These are phyloP conservation scores for Xestia c-nigrum DNA, from an alignment of 2,888 invertebrate genomes.

Conservation along the genomic window DNA sequence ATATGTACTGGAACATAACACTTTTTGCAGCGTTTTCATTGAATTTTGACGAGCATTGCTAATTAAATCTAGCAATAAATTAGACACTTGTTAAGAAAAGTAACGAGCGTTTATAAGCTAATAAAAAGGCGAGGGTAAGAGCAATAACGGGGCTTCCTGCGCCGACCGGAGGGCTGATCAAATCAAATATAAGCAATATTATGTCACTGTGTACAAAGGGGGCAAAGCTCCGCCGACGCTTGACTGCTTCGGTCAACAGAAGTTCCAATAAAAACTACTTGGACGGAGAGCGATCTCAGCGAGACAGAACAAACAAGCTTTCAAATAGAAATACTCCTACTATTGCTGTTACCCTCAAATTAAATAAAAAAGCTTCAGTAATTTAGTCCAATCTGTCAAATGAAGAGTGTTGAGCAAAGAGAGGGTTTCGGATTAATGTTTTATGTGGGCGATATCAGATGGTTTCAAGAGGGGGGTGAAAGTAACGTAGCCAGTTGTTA, in stretches of 20 bases:
- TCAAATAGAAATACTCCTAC: conserved; percentile 77
- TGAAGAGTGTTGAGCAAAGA: conserved; percentile 90
- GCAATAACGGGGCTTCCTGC: conserved; percentile 75
- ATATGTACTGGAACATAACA: neutral
- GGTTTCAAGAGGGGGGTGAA: conserved; percentile 75
- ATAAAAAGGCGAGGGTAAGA: conserved; percentile 67
- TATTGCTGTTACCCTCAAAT: conserved; percentile 86
- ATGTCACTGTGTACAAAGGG: conserved; percentile 83
- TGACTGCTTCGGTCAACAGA: conserved; percentile 83
- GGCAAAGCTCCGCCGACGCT: conserved; percentile 74
- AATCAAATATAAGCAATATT: conserved; percentile 86
- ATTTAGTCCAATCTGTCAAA: conserved; percentile 90
- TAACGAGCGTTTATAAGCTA: conserved; percentile 68
- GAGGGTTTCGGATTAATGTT: conserved; percentile 85
- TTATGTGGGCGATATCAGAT: conserved; percentile 83
- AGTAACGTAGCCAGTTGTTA: conserved; percentile 66
- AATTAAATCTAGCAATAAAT: conserved; percentile 59
- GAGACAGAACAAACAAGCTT: conserved; percentile 80
- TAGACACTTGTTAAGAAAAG: conserved; percentile 62
- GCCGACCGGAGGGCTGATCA: conserved; percentile 77
- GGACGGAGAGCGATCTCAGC: conserved; percentile 78
- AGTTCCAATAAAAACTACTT: conserved; percentile 89
- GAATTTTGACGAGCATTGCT: conserved; percentile 24
- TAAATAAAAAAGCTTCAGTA: conserved; percentile 89
- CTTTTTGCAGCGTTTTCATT: conserved; percentile 28